Base-by-base conservation (phyloP, 2,113 vertebrate genomes). In the Heptranchias perlo region DNA sequence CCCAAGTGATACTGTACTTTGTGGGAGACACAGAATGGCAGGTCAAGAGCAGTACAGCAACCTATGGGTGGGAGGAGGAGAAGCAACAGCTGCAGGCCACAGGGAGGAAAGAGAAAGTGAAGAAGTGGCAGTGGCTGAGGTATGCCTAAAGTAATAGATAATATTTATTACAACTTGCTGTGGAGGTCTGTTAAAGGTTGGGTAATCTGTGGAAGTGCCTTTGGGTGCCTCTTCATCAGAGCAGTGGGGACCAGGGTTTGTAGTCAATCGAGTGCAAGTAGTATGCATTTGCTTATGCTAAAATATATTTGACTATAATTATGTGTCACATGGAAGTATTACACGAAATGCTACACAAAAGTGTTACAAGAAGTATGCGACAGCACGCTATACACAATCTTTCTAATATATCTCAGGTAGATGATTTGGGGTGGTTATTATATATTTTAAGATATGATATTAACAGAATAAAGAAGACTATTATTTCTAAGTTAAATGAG, bases 401-500 rank as follows among this genome's bases (percentile, higher is more conserved):
- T 39, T 93, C 7, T 18, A 23, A 64, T 93, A 93, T 93, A 93
- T 23, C 62, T 92, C 54, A 61, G 54, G 10, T 39, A n/a, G 39
- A 16, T 58, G 39, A 82, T 47, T 47, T 93, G 18, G 31, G 35
- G n/a, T 64, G 28, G 49, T 89, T 89, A 89, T 54, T 52, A 31
- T 54, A 49, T 8, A 89, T 89, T 89, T 89, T 25, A 31, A 14
- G 14, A 52, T 35, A 14, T 89, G n/a, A 93, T 64, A 62, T 93
- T 39, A 62, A 64, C 31, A 92, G 14, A n/a, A n/a, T 76, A 61
- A 92, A 92, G 21, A 6, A 28, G 49, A 92, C 16, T 18, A 93
- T 44, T 44, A 93, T 93, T 93, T 93, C n/a, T 93, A 47, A 39
- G 35, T 62, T 93, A 93, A 93, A 93, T 93, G 54, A 64, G 58